Evolutionary conservation across 2,797 vertebrate species (phyloP).

Genomic region (Coendou prehensilis): DNA sequence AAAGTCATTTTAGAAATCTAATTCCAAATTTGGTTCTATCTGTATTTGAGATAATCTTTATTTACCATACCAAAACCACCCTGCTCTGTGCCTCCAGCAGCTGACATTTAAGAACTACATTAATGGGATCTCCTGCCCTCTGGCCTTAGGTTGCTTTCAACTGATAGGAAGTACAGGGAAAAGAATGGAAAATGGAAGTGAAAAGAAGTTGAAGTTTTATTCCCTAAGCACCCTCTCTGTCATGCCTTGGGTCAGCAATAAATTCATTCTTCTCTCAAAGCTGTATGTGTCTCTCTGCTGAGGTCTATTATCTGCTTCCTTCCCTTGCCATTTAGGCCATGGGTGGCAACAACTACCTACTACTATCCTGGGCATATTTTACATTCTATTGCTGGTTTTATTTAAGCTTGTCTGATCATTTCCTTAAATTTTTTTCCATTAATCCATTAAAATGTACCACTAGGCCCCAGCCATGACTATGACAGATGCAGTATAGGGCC

Average conservation of each 20-base stretch:
- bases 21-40: constrained; percentile 25
- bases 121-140: background rate
- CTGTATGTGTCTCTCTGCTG: background rate
- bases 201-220: background rate
- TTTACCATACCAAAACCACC: background rate
- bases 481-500: background rate
- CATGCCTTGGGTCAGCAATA: background rate
- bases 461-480: background rate
- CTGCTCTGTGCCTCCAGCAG: background rate
- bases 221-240: background rate
- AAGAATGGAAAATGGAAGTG: background rate
- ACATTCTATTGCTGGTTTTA: background rate
- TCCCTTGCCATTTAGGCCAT: background rate
- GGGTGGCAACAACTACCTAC: background rate
- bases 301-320: background rate
- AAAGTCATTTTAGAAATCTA: constrained; percentile 29
- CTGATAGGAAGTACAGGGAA: background rate
- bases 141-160: background rate
- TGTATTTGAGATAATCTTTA: background rate
- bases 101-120: background rate
- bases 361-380: background rate
- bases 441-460: background rate
- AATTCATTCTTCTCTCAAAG: background rate
- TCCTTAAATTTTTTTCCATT: background rate
- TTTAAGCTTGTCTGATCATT: background rate